phyloP scores from a whole-genome alignment of 2,797 vertebrate genomes.

The Syngnathus acus region DNA sequence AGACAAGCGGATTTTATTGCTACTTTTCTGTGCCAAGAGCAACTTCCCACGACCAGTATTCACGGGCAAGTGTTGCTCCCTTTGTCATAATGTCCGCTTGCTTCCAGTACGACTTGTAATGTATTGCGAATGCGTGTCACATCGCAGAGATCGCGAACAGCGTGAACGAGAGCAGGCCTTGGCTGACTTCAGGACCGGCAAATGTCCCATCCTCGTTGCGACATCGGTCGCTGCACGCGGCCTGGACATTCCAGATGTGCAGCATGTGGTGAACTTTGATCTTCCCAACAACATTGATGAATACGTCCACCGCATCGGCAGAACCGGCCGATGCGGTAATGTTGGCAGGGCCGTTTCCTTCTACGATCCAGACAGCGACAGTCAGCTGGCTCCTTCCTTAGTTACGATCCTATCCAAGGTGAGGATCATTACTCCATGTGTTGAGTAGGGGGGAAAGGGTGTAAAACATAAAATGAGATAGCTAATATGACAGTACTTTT shows the following conservation, averaged over 20 bases:
- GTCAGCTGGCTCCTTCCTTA: constrained; percentile 68
- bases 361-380: constrained; percentile 66
- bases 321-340: constrained; percentile 93
- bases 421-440: neutral
- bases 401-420: constrained; percentile 81
- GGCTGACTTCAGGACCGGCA: constrained; percentile 80
- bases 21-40: constrained; percentile 84
- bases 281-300: constrained; percentile 84
- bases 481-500: neutral
- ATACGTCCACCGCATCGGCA: constrained; percentile 91
- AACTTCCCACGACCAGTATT: constrained; percentile 86
- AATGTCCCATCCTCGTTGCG: constrained; percentile 83
- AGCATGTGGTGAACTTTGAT: constrained; percentile 92
- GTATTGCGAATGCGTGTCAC: neutral
- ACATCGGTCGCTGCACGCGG: constrained; percentile 92
- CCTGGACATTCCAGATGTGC: constrained; percentile 89
- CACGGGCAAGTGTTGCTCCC: constrained; percentile 75
- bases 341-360: constrained; percentile 82
- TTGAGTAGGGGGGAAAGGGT: neutral
- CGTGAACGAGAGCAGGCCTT: constrained; percentile 83
- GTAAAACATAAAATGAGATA: too few relatives aligned
- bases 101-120: neutral
- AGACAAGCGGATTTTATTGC: constrained; percentile 89
- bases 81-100: fast-evolving
- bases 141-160: constrained; percentile 82